These are phyloP conservation scores for Bos taurus DNA, from an alignment of 2,113 vertebrate genomes.

Conservation along the genomic window DNA sequence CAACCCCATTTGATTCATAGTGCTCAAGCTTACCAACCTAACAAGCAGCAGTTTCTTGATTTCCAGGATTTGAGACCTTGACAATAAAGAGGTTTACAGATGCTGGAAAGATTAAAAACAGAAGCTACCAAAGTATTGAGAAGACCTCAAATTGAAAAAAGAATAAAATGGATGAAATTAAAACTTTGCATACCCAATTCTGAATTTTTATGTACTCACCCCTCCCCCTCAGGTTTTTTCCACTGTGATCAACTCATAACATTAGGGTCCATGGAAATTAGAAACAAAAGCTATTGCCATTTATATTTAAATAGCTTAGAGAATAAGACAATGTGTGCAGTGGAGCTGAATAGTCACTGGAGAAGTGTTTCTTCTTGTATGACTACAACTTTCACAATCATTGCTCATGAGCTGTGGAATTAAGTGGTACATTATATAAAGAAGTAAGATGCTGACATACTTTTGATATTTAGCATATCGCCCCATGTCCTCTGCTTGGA, in stretches of 20 bases:
- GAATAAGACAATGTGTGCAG: not conserved
- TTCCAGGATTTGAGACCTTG: not conserved
- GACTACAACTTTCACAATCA: not conserved
- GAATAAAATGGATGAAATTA: not conserved
- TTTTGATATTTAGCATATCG: constrained; percentile 38
- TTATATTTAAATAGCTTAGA: constrained; percentile 15
- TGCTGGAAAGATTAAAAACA: not conserved
- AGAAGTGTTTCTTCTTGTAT: not conserved
- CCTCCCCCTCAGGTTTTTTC: not conserved
- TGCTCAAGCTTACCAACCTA: not conserved
- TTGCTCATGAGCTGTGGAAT: not conserved
- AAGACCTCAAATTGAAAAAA: not conserved
- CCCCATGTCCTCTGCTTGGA: constrained; percentile 2
- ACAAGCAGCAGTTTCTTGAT: not conserved
- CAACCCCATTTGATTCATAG: not conserved
- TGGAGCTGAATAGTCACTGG: not conserved
- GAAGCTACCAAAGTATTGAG: not conserved
- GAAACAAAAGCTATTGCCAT: not conserved
- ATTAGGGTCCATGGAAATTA: not conserved
- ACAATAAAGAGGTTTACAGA: constrained; percentile 4
- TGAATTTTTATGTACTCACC: not conserved
- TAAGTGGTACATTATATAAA: not conserved
- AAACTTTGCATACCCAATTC: not conserved
- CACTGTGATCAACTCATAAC: not conserved
- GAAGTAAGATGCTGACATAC: not conserved